Evolutionary conservation across 2,797 vertebrate genomes (phyloP), one percentile per base, ranked within the genome.

Genomic region (Caiman crocodilus): DNA sequence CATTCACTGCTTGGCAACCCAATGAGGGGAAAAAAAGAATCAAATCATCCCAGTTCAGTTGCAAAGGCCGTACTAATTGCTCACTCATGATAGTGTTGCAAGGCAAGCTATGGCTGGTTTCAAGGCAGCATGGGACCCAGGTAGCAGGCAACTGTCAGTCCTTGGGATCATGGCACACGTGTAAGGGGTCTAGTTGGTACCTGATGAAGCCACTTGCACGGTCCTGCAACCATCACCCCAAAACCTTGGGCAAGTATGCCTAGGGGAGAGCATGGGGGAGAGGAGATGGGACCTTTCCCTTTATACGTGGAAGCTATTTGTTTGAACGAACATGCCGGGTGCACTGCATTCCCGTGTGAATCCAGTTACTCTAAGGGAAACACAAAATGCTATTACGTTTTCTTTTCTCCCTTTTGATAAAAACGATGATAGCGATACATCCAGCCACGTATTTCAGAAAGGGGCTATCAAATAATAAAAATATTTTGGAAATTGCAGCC

Each of bases 391-490:
- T 61, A 76, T 32, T 90, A 3, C 10, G 57, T 67, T 69, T 60
- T 69, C n/a, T 75, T 89, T 92, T 26, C 35, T 26, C 20, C 32
- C 59, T 56, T 56, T 67, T 42, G 69, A 92, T 84, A 81, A 75
- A 57, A 69, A 14, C 58, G 42, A 55, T 28, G 13, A 25, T 71
- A 58, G 69, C 30, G 82, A 71, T 5, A 71, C 1, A 2, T 14
- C n/a, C 26, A 67, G 13, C 76, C 81, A 84, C 88, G 64, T 15
- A 87, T 74, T 82, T 76, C 60, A 76, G 79, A 81, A 81, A 78
- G 67, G n/a, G 32, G 65, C 11, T 59, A 61, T 65, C 80, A 89
- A 67, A 63, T 71, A 79, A 91, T 63, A 73, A 76, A 81, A 61
- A 84, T 23, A 71, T 11, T 76, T 42, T 64, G 74, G 50, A 83